Evolutionary conservation across 2,113 vertebrate species (phyloP).

Genomic region (Amphiprion ocellaris): DNA sequence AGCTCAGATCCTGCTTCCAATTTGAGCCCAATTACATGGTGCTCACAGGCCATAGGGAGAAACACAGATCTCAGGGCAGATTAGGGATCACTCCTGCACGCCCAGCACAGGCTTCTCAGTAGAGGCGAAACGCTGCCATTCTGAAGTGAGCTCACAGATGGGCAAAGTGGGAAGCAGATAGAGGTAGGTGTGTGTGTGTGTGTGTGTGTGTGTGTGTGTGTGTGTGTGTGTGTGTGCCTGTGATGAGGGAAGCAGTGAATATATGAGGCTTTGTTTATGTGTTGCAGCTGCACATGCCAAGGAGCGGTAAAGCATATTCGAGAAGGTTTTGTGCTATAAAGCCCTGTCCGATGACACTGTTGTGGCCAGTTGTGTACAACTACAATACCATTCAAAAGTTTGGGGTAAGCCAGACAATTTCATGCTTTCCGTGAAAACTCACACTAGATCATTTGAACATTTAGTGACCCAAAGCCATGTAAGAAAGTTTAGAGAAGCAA

Average conservation of each 20-base stretch:
- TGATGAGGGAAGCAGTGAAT: not conserved
- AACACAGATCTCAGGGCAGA: conserved; percentile 75
- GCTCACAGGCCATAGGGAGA: conserved; percentile 63
- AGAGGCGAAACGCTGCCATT: conserved; percentile 57
- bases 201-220: conserved; percentile 14
- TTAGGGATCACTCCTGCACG: conserved; percentile 55
- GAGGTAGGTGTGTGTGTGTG: conserved; percentile 2
- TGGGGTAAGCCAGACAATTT: no score
- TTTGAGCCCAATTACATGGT: conserved; percentile 74
- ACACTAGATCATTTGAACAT: no score
- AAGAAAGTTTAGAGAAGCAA: no score
- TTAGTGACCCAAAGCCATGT: no score
- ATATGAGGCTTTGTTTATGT: not conserved
- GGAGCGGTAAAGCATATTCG: not conserved
- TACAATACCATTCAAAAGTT: not conserved
- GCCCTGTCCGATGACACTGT: conserved; percentile 45
- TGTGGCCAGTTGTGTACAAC: conserved; percentile 39
- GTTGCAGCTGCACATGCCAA: conserved; percentile 25
- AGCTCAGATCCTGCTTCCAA: conserved; percentile 66
- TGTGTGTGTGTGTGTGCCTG: conserved; percentile 14
- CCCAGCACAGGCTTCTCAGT: conserved; percentile 51
- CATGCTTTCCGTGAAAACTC: no score
- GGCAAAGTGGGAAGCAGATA: conserved; percentile 30
- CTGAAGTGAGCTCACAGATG: conserved; percentile 46
- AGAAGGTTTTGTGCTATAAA: conserved; percentile 26